Evolutionary conservation across 2,888 invertebrate genomes (phyloP).

Genomic region (Acleris cristana): DNA sequence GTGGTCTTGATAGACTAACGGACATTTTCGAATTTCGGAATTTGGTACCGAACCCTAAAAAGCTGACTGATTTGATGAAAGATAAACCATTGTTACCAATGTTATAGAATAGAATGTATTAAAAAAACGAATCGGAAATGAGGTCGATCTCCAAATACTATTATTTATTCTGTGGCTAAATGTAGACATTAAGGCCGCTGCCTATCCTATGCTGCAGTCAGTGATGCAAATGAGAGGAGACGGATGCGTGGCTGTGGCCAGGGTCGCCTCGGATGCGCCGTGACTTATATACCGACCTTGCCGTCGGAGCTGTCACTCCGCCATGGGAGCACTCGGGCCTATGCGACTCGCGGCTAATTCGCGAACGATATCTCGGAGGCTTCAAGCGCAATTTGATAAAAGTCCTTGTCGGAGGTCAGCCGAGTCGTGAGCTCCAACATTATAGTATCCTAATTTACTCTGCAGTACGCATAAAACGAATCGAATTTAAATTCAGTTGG

Average conservation of each 20-base stretch:
- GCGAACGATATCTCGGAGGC: slow-evolving; percentile 27
- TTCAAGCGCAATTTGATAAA: slow-evolving; percentile 23
- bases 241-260: slow-evolving; percentile 38
- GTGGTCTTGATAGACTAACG: no score
- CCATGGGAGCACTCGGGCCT: slow-evolving; percentile 18
- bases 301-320: slow-evolving; percentile 1
- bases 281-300: slow-evolving; percentile 50
- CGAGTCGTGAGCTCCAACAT: slow-evolving; percentile 51
- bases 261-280: slow-evolving; percentile 36
- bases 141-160: background rate
- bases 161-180: slow-evolving; percentile 2
- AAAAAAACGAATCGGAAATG: background rate
- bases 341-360: slow-evolving; percentile 14
- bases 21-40: no score
- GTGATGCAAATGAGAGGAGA: slow-evolving; percentile 60
- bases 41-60: no score
- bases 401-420: slow-evolving; percentile 52
- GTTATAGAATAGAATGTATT: background rate
- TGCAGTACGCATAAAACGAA: slow-evolving; percentile 42
- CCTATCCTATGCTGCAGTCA: slow-evolving; percentile 57
- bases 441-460: slow-evolving; percentile 41
- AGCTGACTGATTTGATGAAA: no score
- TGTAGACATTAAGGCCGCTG: slow-evolving; percentile 57
- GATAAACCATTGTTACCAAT: no score
- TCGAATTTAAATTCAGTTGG: slow-evolving; percentile 52